Base-by-base conservation (phyloP, 2,797 vertebrate genomes). In the Phoeniculus purpureus region DNA sequence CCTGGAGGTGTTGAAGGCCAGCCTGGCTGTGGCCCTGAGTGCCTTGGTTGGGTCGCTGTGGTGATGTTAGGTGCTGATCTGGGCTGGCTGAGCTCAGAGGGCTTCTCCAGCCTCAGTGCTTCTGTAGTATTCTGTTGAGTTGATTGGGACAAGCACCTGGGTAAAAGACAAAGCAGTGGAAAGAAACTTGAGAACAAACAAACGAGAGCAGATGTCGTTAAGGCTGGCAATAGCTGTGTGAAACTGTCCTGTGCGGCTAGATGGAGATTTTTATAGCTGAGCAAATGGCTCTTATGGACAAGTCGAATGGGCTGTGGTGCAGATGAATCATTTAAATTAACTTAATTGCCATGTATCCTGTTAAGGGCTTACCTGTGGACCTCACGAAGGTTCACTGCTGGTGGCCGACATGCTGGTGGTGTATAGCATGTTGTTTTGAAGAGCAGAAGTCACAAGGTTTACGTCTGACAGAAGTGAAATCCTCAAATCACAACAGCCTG, bases 291-390 rank as follows among this genome's bases (percentile, higher is more conserved):
- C 27, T 70, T 59, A 65, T 7, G 64, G 61, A 59, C 52, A 62
- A 90, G 67, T 58, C 83, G 76, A 87, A 23, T 34, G 17, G 88
- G 78, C 79, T 94, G 93, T 58, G 19, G 67, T 18, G 72, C 51
- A 71, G 93, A 90, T 92, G 65, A 93, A 93, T 92, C 89, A 80
- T 70, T 90, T 73, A 84, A 89, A 93, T 93, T 70, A 71, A 85
- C 79, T 85, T 89, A 67, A 93, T 90, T 71, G 7, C 59, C 40
- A 4, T 23, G 8, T 92, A 45, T 29, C 83, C 93, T 81, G 65
- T 70, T 47, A 65, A 74, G 60, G 78, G 78, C 52, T 84, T 91
- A 67, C 73, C 67, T 80, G 76, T 6, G 19, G 75, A 72, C 54
- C 80, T 82, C 59, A 29, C 75, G 34, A 45, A 70, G 55, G 56